Evolutionary conservation across 2,797 vertebrate species (phyloP).

Genomic region (Micrastur ruficollis): DNA sequence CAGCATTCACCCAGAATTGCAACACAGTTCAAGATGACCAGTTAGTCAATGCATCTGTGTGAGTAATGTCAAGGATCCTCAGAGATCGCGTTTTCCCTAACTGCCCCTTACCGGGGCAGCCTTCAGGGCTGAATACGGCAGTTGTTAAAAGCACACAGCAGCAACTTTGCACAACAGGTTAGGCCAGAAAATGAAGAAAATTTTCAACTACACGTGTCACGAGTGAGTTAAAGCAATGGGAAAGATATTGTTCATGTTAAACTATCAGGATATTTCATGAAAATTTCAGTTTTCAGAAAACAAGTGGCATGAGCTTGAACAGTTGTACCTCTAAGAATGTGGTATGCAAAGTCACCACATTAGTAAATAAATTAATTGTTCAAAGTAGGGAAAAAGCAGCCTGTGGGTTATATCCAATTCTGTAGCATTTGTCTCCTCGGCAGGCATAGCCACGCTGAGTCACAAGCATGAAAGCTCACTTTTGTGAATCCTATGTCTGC

Average conservation of each 20-base stretch:
- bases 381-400: not conserved
- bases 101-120: not conserved
- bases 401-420: not conserved
- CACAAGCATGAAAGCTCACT: not conserved
- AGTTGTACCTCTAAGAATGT: not conserved
- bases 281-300: not conserved
- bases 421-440: not conserved
- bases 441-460: not conserved
- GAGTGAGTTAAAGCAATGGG: not conserved
- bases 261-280: not conserved
- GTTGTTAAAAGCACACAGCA: not conserved
- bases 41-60: not conserved
- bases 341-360: not conserved
- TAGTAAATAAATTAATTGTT: not conserved
- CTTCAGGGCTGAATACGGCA: not conserved
- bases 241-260: not conserved
- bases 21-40: not conserved
- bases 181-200: not conserved
- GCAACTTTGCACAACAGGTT: not conserved
- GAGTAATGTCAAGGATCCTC: not conserved
- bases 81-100: not conserved
- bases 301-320: not conserved
- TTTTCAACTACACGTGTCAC: not conserved
- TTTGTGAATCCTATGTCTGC: not conserved
- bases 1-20: not conserved